Base-by-base conservation (phyloP, 2,888 invertebrate species). In the Acrobasis consociella region DNA sequence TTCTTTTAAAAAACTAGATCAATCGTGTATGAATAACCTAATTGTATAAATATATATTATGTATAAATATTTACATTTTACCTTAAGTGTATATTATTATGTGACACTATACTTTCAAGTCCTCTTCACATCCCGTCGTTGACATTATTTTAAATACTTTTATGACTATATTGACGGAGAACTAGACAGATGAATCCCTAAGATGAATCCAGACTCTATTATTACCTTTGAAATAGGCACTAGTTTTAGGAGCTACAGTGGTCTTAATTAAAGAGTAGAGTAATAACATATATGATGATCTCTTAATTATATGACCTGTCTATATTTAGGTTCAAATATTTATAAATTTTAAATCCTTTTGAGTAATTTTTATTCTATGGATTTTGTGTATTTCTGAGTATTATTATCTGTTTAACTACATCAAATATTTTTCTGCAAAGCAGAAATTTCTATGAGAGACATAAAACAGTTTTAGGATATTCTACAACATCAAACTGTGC, bases 21-120 rank as follows among this genome's bases (percentile, higher is more conserved):
- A 69, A 70, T 73, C 67, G 72, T 70, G 67, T 75, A 67, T 70
- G 62, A 75, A 72, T 77, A 74, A 65, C 68, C 74, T 81, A 75
- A 70, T 75, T 71, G 74, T 78, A 78, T 75, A 77, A 73, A 78
- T 74, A 75, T 72, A 68, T 66, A n/a, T n/a, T n/a, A 73, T 73
- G 65, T 75, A 76, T 81, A 77, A 72, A 70, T 81, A 83, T 82
- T 74, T 82, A 82, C 81, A 85, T 62, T 64, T 72, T 52, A 63
- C 63, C 65, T 72, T 74, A 65, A 37, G 10, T 50, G 39, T 38
- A 74, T 71, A n/a, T n/a, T n/a, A n/a, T n/a, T n/a, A 69, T 70
- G 68, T 75, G 72, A 68, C 73, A 70, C 39, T 69, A 60, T 63
- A 64, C 64, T 64, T 63, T 65, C 63, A 66, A 70, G 69, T 72